A percentile compares a stretch with the other conserved stretches of the same genome.
Conservation (phyloP, 2,888 invertebrate species). For the Sphaerophoria rueppellii region DNA sequence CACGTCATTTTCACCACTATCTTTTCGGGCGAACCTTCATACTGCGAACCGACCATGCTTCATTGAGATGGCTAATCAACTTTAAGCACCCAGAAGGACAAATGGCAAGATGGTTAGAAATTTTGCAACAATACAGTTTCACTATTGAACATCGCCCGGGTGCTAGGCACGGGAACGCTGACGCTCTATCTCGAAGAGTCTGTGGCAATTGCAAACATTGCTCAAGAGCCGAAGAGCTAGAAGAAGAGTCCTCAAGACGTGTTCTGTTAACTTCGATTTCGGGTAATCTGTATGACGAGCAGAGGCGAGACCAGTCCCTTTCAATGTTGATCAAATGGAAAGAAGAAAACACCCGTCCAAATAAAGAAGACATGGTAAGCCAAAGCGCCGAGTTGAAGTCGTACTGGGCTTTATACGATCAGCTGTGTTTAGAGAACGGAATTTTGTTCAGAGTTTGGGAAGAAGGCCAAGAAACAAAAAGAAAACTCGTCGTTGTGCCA, state of each 20-base stretch:
- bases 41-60: constrained; percentile 1
- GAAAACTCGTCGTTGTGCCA: background rate
- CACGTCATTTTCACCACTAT: constrained; percentile 16
- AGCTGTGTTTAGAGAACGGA: background rate
- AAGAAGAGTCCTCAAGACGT: background rate
- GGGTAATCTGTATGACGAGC: background rate
- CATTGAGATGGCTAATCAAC: background rate
- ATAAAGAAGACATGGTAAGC: background rate
- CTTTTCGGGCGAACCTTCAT: background rate
- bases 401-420: background rate
- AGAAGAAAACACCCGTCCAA: background rate
- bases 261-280: background rate
- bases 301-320: background rate
- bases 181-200: constrained; percentile 39
- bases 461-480: background rate
- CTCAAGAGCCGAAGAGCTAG: background rate
- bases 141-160: constrained; percentile 17
- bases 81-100: constrained; percentile 74
- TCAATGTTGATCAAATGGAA: background rate
- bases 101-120: constrained; percentile 74
- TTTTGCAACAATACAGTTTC: constrained; percentile 56
- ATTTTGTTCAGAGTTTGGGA: constrained; percentile 1
- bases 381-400: background rate
- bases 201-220: constrained; percentile 24
- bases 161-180: constrained; percentile 34